Evolutionary conservation across 2,888 invertebrate species (phyloP), one percentile per base, ranked within the genome.

Genomic region (Aspidiotus rigidus): DNA sequence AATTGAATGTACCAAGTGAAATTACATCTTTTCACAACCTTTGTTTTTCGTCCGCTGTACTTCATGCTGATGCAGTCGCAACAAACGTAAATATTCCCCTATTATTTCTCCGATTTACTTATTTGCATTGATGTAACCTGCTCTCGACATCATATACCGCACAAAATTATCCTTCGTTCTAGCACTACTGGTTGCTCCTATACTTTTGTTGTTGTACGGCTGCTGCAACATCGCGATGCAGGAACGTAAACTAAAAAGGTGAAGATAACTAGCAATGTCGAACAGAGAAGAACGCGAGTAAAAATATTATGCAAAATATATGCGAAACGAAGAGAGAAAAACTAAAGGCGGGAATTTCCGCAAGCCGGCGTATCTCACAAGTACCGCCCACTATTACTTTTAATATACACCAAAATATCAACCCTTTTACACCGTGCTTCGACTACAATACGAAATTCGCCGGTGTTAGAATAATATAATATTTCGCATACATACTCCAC

Each of bases 341-440:
- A 64, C 55, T 64, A 64, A 64, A 64, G 64, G 64, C 64, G 64
- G 64, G 64, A 64, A 64, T 64, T 64, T 64, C 56, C 64, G 64
- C 64, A 55, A 64, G 64, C 64, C 64, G 64, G 64, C 64, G 64
- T 64, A 64, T 41, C 64, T 64, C 64, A 55, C 49, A 49, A 55
- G 64, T 55, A 55, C 55, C 64, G 64, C 64, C 64, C 64, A 64
- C 64, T 54, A 41, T 28, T 64, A 64, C 55, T 54, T 64, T 55
- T 64, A 64, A 64, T 64, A 64, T 41, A 41, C 41, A 41, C 41
- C 60, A 60, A 60, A 54, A 17, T 49, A 28, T 16, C 64, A 55
- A 64, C 64, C 56, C 64, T 55, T 64, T 55, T 28, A 28, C 28
- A 28, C 28, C 28, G 16, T 55, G 55, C 55, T 41, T 16, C 56